Evolutionary conservation across 2,888 invertebrate species (phyloP), one percentile per base, ranked within the genome.

Genomic region (Strigamia transsilvanica): DNA sequence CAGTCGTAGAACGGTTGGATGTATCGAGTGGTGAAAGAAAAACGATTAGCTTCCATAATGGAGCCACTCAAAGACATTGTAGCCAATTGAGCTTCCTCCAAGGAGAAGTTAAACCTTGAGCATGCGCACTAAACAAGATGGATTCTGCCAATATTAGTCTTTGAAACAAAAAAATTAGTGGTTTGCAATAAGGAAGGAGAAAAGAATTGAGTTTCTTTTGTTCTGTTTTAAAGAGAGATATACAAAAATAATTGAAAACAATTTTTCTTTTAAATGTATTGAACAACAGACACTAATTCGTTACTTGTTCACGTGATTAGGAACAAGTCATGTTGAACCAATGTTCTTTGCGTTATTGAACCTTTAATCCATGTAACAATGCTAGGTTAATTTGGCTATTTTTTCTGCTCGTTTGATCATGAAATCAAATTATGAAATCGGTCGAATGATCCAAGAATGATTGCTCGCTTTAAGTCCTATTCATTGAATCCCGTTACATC

Each of bases 41-140:
- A 73, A 73, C 73, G 73, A 73, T 73, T 73, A 73, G 73, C 73
- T 73, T 73, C 27, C 73, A 73, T 73, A 73, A 73, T 73, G 73
- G 73, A 73, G 73, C 73, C 73, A 73, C 73, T 73, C 73, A 73
- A 73, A 73, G 73, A 73, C 73, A 73, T 73, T 73, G 15, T 73
- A 73, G 73, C 73, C 73, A 73, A 27, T 73, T 73, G 73, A 73
- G 73, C 12, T 73, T 15, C n/a, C 73, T 73, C 73, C 73, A 32
- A 73, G 32, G 73, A 32, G 32, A 73, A 27, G 73, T 73, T 73
- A 73, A 73, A 32, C 32, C 32, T 73, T 32, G 73, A 73, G 73
- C 73, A 73, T 27, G 73, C 73, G 73, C 73, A 73, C 32, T 12
- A 27, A 73, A 73, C 27, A 32, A 73, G 73, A 73, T 73, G 21